Evolutionary conservation across 2,113 vertebrate genomes (phyloP).

Genomic region (Apodemus speciosus): DNA sequence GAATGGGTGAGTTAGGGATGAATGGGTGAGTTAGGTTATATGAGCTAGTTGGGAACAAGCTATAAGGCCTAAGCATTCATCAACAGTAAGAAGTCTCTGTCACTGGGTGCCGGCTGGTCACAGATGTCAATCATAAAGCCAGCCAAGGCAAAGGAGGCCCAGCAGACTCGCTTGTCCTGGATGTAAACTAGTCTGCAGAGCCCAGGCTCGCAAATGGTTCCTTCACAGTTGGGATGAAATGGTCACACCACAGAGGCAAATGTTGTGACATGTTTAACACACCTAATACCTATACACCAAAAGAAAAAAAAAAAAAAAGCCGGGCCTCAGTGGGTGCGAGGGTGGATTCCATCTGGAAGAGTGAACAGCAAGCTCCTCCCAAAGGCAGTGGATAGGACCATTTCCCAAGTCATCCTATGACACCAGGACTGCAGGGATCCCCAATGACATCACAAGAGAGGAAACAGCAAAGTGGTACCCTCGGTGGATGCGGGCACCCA

Average conservation of each 20-base stretch:
- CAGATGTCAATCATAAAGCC: rapidly evolving
- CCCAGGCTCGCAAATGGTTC: neutral
- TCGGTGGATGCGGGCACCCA: neutral
- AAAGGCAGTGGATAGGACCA: neutral
- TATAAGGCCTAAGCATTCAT: too few relatives aligned
- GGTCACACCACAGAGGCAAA: neutral
- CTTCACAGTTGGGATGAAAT: neutral
- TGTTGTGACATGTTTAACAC: neutral
- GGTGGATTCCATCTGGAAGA: neutral
- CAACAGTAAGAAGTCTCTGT: too few relatives aligned
- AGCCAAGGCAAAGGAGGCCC: neutral
- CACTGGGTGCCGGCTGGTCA: too few relatives aligned
- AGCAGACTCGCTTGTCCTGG: neutral
- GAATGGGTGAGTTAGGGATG: too few relatives aligned
- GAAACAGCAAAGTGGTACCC: neutral
- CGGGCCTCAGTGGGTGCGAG: neutral
- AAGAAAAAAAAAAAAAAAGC: neutral
- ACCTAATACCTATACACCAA: neutral
- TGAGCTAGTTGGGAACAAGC: too few relatives aligned
- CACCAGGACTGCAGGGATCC: neutral
- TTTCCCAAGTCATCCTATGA: neutral
- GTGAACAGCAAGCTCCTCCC: neutral
- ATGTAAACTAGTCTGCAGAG: neutral
- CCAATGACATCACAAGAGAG: too few relatives aligned
- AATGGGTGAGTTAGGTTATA: too few relatives aligned